Evolutionary conservation across 2,888 invertebrate genomes (phyloP), one percentile per base, ranked within the genome.

Genomic region (Pristionchus arcanus): DNA sequence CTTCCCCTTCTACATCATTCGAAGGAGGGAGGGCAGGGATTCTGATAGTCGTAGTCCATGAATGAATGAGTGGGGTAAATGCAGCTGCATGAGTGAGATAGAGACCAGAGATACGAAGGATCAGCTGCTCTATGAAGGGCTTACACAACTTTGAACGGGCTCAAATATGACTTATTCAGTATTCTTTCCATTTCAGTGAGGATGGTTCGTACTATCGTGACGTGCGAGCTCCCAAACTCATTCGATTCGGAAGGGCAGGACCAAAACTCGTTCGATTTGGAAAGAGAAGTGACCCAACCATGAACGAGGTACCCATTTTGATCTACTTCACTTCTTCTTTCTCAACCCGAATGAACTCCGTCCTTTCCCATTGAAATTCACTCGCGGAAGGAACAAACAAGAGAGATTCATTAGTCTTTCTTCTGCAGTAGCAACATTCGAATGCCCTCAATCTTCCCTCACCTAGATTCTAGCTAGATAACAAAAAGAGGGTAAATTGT

Each of bases 261-360:
- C 71, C 87, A 2, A 87, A 87, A 71, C 87, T 87, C 53, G 59
- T 87, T 9, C 68, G 87, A 71, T 87, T 87, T 37, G 87, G 87
- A 49, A 87, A 87, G 87, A 13, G 87, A 71, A 71, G 71, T 31
- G 71, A 71, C 28, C 77, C 77, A 9, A 2, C 4, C 2, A 42
- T 77, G 77, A 77, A 77, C 42, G 42, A 28, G 31, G 77, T 31
- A 31, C 42, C 37, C 15, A 28, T 42, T 37, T 21, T 77, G 11
- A 42, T 25, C 42, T 13, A 77, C 42, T 77, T 77, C 21, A 25
- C 77, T 37, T 71, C 31, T 7, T 68, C 71, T 49, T 28, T 66
- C 68, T 28, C 34, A 16, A 31, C 34, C 71, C 71, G 71, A 34
- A 34, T 71, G 31, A 16, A 71, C 34, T 31, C 71, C 16, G 3